These are phyloP conservation scores for Acrobasis consociella DNA, from an alignment of 2,888 invertebrate genomes.

Conservation along the genomic window DNA sequence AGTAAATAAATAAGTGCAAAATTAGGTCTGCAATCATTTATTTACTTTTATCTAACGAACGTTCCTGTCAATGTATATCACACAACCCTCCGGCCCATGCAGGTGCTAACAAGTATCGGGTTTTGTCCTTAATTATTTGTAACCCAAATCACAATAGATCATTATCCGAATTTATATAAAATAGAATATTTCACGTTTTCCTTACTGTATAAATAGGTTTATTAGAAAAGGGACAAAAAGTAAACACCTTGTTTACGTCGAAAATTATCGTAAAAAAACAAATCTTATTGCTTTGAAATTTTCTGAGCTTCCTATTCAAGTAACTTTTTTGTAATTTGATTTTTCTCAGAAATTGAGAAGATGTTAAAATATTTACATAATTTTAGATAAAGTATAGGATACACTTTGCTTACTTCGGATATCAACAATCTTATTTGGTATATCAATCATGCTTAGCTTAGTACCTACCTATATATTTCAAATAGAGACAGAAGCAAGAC, in stretches of 20 bases:
- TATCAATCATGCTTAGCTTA: no score
- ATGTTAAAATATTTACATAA: no score
- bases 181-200: background rate
- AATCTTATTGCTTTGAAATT: background rate
- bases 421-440: no score
- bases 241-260: background rate
- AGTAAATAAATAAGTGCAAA: no score
- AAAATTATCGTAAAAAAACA: background rate
- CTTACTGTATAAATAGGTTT: background rate
- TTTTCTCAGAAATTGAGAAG: no score
- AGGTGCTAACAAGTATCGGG: constrained; percentile 17
- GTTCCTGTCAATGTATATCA: constrained; percentile 2
- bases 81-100: constrained; percentile 1
- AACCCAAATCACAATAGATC: background rate
- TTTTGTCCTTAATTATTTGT: constrained; percentile 18
- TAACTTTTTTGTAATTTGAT: no score
- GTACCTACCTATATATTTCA: no score
- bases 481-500: no score
- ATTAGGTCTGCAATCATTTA: no score
- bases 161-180: background rate
- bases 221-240: background rate
- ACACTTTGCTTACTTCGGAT: no score
- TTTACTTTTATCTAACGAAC: background rate
- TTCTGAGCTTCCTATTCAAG: no score
- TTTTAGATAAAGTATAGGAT: no score